These are phyloP conservation scores for Apis laboriosa DNA, from an alignment of 1,140 invertebrate genomes.

Conservation along the genomic window DNA sequence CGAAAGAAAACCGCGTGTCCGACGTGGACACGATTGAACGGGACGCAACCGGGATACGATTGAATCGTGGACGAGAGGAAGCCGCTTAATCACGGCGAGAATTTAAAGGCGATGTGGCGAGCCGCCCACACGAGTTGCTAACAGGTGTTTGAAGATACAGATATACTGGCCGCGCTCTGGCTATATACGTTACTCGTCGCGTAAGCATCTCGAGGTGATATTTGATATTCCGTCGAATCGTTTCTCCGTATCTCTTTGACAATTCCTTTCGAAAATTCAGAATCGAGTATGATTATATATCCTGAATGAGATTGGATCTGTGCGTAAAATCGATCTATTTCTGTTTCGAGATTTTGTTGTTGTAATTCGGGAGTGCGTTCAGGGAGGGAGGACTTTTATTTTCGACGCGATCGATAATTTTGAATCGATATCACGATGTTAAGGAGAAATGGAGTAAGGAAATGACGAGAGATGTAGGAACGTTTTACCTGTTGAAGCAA, in stretches of 20 bases:
- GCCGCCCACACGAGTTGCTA: conserved; percentile 68
- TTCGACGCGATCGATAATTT: background rate
- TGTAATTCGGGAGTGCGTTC: background rate
- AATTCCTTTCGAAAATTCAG: background rate
- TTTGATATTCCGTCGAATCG: background rate
- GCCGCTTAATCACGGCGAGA: conserved; percentile 27
- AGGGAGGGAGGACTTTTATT: background rate
- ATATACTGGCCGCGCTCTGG: conserved; percentile 64
- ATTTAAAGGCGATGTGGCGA: conserved; percentile 67
- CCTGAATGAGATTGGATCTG: no score
- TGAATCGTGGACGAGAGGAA: background rate
- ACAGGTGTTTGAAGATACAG: conserved; percentile 79
- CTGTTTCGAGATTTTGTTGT: no score
- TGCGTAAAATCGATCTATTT: background rate
- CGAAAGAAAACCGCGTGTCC: background rate
- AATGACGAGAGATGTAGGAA: background rate
- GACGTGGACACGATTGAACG: background rate
- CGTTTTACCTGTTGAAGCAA: conserved; percentile 3
- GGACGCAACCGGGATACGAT: background rate
- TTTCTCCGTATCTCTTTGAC: background rate
- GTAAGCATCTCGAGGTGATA: background rate
- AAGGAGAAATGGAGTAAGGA: no score
- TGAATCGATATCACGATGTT: background rate
- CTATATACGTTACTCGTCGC: background rate
- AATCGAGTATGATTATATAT: background rate